Percentiles rank a stretch among this genome's conserved stretches.
Conservation (phyloP, 2,888 invertebrate genomes). For the Drosophila eohydei region DNA sequence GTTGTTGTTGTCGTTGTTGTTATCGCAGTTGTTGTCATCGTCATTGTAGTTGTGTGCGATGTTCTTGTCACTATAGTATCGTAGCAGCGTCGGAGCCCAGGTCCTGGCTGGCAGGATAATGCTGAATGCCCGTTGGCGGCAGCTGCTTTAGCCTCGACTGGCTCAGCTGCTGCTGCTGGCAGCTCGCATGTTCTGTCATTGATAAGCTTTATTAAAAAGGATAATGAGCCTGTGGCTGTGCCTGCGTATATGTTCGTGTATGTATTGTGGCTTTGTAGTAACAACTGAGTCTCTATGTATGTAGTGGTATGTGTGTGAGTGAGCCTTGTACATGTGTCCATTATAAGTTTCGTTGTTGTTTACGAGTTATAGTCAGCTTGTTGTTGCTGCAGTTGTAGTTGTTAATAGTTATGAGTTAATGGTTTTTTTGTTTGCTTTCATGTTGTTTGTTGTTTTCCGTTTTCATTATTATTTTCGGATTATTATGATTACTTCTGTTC, state of each 20-base stretch:
- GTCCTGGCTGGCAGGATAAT: slow-evolving; percentile 46
- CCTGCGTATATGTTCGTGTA: slow-evolving; percentile 12
- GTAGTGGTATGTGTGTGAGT: slow-evolving; percentile 40
- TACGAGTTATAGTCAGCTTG: slow-evolving; percentile 66
- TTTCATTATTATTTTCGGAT: slow-evolving; percentile 79
- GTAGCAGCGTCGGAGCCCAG: slow-evolving; percentile 18
- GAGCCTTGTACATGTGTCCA: slow-evolving; percentile 74
- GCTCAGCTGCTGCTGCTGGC: slow-evolving; percentile 60
- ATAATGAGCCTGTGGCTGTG: slow-evolving; percentile 73
- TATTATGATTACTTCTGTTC: slow-evolving; percentile 78
- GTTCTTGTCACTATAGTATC: slow-evolving; percentile 55
- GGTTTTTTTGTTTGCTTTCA: slow-evolving; percentile 72
- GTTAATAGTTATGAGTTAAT: slow-evolving; percentile 81
- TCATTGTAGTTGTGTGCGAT: slow-evolving; percentile 48
- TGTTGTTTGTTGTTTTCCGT: slow-evolving; percentile 51
- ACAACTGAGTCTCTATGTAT: slow-evolving; percentile 11
- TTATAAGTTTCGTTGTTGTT: slow-evolving; percentile 78
- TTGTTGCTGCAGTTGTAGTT: slow-evolving; percentile 49
- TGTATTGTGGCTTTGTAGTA: slow-evolving; percentile 20
- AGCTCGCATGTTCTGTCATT: slow-evolving; percentile 79
- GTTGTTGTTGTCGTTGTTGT: slow-evolving; percentile 29
- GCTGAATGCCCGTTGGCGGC: slow-evolving; percentile 47
- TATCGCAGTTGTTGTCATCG: slow-evolving; percentile 30
- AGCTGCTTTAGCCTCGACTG: slow-evolving; percentile 33
- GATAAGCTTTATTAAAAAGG: slow-evolving; percentile 82